Evolutionary conservation across 2,113 vertebrate genomes (phyloP).

Genomic region (Oceanites oceanicus): DNA sequence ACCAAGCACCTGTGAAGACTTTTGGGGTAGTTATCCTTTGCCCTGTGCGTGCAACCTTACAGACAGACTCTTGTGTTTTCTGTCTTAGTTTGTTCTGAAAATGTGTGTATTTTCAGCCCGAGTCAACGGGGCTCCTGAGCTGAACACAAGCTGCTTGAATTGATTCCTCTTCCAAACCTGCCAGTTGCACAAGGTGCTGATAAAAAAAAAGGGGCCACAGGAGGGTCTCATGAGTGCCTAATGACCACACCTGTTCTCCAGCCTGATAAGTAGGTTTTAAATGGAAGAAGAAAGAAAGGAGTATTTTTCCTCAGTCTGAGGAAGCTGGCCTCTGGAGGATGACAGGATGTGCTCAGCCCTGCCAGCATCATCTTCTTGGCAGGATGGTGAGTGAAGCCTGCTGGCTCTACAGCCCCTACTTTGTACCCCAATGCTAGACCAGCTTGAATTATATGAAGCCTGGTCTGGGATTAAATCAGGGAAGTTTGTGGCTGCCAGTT

Average conservation of each 20-base stretch:
- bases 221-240: not conserved
- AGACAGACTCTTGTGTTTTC: not conserved
- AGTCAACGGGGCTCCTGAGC: not conserved
- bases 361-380: rapidly evolving
- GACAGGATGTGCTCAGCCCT: rapidly evolving
- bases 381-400: not conserved
- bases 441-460: not conserved
- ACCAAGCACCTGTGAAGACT: not conserved
- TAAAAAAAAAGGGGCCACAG: not conserved
- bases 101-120: rapidly evolving
- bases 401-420: not conserved
- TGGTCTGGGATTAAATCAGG: not conserved
- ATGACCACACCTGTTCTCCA: not conserved
- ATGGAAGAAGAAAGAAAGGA: not conserved
- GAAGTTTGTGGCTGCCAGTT: not conserved
- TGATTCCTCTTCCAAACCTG: not conserved
- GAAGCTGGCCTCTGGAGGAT: not conserved
- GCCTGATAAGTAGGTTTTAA: not conserved
- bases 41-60: not conserved
- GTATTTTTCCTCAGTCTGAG: rapidly evolving
- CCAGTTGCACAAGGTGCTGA: not conserved
- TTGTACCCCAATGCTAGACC: not conserved
- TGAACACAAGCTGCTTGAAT: not conserved
- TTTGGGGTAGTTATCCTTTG: not conserved
- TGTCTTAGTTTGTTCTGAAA: not conserved